A percentile compares a stretch with the other conserved stretches of the same genome.
These are phyloP conservation scores for Fragum sueziense DNA, from an alignment of 2,888 invertebrate genomes.

Conservation along the genomic window DNA sequence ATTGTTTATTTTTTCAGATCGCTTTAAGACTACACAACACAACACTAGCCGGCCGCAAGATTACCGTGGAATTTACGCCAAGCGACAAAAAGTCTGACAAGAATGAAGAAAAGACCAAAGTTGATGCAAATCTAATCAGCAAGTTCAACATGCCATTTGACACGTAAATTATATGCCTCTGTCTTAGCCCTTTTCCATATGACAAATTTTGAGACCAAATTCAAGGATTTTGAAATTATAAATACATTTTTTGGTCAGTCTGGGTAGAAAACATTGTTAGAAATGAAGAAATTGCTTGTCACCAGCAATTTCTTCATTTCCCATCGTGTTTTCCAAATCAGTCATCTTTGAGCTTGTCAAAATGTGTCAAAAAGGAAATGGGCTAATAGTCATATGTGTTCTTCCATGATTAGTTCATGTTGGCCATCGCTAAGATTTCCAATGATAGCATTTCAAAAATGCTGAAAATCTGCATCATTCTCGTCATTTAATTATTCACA, in stretches of 20 bases:
- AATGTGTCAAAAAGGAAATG: too few relatives aligned
- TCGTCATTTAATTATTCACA: too few relatives aligned
- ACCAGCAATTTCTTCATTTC: not conserved
- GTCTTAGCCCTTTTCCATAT: not conserved
- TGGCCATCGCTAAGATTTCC: too few relatives aligned
- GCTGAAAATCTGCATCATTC: too few relatives aligned
- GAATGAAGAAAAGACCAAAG: conserved; percentile 65
- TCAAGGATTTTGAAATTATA: not conserved
- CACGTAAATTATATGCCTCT: conserved; percentile 19
- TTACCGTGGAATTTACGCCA: conserved; percentile 79
- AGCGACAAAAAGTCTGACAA: conserved; percentile 72
- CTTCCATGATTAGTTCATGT: too few relatives aligned
- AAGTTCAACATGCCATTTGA: conserved; percentile 67
- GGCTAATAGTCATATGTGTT: too few relatives aligned
- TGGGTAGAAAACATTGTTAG: not conserved
- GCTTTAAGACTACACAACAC: conserved; percentile 78
- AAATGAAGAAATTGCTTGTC: not conserved
- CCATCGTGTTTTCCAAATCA: not conserved
- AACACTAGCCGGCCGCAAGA: conserved; percentile 74
- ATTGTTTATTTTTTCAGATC: conserved; percentile 67
- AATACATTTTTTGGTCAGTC: not conserved
- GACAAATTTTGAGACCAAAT: not conserved
- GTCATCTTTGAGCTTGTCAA: not conserved
- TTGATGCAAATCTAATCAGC: conserved; percentile 61
- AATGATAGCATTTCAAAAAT: too few relatives aligned